Base-by-base conservation (phyloP, 1,140 invertebrate genomes). In the Gonioctena quinquepunctata region DNA sequence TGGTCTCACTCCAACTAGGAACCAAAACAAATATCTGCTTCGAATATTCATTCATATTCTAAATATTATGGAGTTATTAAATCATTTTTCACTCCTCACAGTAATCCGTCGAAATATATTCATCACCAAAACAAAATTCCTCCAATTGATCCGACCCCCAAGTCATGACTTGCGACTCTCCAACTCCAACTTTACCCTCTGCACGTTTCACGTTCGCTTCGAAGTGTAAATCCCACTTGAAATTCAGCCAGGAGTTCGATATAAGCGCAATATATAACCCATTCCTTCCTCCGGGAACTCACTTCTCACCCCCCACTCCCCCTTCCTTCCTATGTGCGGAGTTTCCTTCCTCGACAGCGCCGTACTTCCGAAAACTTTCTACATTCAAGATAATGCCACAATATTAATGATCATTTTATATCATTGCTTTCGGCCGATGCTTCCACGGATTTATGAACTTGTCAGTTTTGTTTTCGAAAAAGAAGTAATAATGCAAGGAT, bases 211-310 rank as follows among this genome's bases (percentile, higher is more conserved):
- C 61, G 49, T 63, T 63, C 33, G 50, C 28, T 52, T 26, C 42
- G 63, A 62, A 70, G 72, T 71, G 67, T 52, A 76, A 75, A 76
- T 78, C 70, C 76, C 71, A 77, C 77, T 78, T 78, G 70, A 78
- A 76, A 78, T 78, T 77, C 77, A 72, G 71, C 66, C 62, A 74
- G 73, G 69, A 54, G 63, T 26, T 60, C 69, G 66, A 76, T 78
- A 78, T 77, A 78, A 73, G 67, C 67, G 77, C 72, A 78, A 78
- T 77, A 78, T 78, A 78, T 78, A 78, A 77, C 77, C 56, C 71
- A 61, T 66, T 75, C 75, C 72, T 64, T 64, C 61, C 68, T 49
- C 21, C 56, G 25, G 56, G 56, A 59, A 59, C 56, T 25, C 21
- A 21, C 56, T 25, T 23, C 23, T 59, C 56, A 59, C 42, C n/a